Conservation (phyloP, 2,113 vertebrate species). For the Holacanthus passer region DNA sequence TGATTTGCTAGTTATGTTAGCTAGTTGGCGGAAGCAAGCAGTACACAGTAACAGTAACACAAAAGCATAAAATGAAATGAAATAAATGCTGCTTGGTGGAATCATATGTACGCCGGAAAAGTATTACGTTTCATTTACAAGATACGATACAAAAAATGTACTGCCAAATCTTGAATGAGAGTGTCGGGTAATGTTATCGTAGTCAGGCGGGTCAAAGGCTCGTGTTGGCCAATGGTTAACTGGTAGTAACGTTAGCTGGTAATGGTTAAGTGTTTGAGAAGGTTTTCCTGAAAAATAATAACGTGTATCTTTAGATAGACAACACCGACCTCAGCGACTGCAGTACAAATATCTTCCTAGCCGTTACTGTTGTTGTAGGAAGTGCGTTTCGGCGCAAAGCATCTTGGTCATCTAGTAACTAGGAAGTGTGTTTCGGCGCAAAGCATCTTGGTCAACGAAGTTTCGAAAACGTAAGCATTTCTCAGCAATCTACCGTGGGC, state of each 20-base stretch:
- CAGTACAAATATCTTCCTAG: background rate
- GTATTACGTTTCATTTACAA: no score
- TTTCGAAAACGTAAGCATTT: slow-evolving; percentile 12
- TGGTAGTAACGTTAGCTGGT: no score
- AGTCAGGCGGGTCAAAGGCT: background rate
- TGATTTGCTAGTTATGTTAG: background rate
- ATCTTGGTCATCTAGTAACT: slow-evolving; percentile 69
- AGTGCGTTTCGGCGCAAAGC: slow-evolving; percentile 51
- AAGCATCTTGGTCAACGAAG: slow-evolving; percentile 65
- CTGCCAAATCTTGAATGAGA: background rate
- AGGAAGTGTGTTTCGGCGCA: slow-evolving; percentile 59
- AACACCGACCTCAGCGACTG: slow-evolving; percentile 14
- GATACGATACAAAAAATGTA: no score
- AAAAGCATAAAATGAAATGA: background rate
- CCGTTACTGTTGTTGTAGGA: slow-evolving; percentile 54
- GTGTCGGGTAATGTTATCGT: background rate
- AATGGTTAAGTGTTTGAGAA: background rate
- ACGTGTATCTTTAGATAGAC: fast-evolving
- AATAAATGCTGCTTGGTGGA: background rate
- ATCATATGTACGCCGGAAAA: background rate
- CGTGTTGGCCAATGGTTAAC: background rate
- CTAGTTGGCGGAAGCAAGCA: background rate
- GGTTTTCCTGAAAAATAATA: background rate
- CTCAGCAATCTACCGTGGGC: no score
- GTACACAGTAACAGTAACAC: no score